phyloP scores from a whole-genome alignment of 2,888 invertebrate species.

The Chelonus formosanus region DNA sequence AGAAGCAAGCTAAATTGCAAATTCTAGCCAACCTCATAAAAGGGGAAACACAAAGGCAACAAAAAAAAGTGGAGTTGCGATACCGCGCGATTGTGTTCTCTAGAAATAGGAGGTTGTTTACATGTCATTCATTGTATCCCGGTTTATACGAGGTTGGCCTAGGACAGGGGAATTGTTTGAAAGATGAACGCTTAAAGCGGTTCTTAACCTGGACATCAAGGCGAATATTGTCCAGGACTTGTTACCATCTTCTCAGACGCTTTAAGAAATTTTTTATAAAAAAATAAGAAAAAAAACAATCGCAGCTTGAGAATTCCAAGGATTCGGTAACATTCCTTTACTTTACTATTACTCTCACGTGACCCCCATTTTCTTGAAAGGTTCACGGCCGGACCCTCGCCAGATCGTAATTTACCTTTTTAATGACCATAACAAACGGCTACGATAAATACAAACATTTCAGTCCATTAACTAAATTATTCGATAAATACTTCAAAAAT shows the following conservation, averaged over 20 bases:
- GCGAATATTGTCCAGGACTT: no score
- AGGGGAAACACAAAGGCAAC: slow-evolving; percentile 6
- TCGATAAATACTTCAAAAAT: slow-evolving; percentile 16
- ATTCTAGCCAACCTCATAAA: background rate
- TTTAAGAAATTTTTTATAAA: no score
- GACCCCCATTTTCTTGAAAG: background rate
- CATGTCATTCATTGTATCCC: slow-evolving; percentile 49
- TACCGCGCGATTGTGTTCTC: slow-evolving; percentile 24
- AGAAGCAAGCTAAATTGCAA: background rate
- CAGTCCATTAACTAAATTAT: slow-evolving; percentile 15
- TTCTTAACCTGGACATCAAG: no score
- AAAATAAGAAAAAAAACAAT: no score
- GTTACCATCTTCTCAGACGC: no score
- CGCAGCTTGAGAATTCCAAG: no score
- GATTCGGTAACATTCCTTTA: background rate
- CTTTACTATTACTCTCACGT: slow-evolving; percentile 14
- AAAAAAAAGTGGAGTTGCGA: slow-evolving; percentile 11
- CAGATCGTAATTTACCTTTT: slow-evolving; percentile 39
- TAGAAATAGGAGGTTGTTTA: slow-evolving; percentile 44
- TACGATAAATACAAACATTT: slow-evolving; percentile 35
- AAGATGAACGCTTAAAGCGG: slow-evolving; percentile 19
- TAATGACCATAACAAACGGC: slow-evolving; percentile 38
- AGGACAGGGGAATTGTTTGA: background rate
- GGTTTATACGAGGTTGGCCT: slow-evolving; percentile 21
- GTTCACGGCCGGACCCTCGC: slow-evolving; percentile 28